phyloP scores from a whole-genome alignment of 2,113 vertebrate species.

The Mesitornis unicolor region DNA sequence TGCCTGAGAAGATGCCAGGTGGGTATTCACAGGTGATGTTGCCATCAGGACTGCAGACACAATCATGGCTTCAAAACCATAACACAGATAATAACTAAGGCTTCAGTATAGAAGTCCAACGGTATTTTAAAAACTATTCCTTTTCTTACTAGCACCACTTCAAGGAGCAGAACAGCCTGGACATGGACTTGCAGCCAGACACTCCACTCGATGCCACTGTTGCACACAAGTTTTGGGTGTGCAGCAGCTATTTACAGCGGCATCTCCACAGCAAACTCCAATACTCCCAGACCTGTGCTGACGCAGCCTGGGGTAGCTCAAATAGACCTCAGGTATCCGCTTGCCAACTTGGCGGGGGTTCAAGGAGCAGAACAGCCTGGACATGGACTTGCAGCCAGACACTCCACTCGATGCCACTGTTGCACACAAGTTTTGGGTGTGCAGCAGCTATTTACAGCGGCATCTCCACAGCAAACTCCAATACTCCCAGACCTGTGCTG shows the following conservation, averaged over 20 bases:
- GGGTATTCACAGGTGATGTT: background rate
- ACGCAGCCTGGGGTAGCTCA: background rate
- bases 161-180: background rate
- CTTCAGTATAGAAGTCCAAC: background rate
- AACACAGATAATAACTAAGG: background rate
- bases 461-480: background rate
- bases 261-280: background rate
- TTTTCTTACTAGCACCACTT: background rate
- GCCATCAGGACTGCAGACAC: background rate
- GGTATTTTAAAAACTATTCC: background rate
- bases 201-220: background rate
- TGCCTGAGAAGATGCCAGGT: background rate
- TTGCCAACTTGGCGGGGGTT: fast-evolving
- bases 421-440: background rate
- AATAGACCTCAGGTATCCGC: background rate
- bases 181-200: fast-evolving
- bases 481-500: background rate
- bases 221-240: background rate
- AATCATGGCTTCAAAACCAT: background rate
- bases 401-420: background rate
- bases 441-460: background rate
- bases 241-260: background rate
- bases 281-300: background rate
- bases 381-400: fast-evolving
- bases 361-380: background rate